A percentile compares a stretch with the other conserved stretches of the same genome.
phyloP scores from a whole-genome alignment of 1,140 invertebrate genomes.

The Lepeophtheirus salmonis region DNA sequence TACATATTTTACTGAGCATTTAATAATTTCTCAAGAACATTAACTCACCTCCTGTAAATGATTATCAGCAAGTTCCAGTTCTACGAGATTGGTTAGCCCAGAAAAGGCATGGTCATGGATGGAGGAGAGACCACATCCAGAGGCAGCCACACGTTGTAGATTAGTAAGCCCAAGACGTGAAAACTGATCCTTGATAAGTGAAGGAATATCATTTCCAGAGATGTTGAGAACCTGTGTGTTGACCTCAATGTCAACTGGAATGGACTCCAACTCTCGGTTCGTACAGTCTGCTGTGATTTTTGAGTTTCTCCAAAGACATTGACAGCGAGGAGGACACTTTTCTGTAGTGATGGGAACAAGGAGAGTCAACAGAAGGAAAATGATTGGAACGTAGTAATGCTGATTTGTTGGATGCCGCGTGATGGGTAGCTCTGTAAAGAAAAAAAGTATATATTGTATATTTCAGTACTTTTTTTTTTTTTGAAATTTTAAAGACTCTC shows the following conservation, averaged over 20 bases:
- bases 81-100: slow-evolving; percentile 64
- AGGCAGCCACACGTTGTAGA: slow-evolving; percentile 60
- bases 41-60: slow-evolving; percentile 44
- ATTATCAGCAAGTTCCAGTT: slow-evolving; percentile 66
- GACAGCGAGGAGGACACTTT: not conserved
- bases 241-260: not conserved
- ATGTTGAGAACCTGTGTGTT: slow-evolving; percentile 2
- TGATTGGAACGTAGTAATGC: too few relatives aligned
- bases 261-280: not conserved
- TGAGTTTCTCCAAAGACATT: slow-evolving; percentile 5
- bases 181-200: not conserved
- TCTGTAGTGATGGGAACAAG: too few relatives aligned
- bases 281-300: slow-evolving; percentile 1
- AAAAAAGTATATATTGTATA: too few relatives aligned
- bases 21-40: too few relatives aligned
- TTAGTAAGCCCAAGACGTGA: slow-evolving; percentile 46
- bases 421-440: too few relatives aligned
- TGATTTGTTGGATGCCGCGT: too few relatives aligned
- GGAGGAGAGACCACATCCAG: slow-evolving; percentile 55
- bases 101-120: slow-evolving; percentile 61
- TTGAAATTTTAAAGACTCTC: too few relatives aligned
- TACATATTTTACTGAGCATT: too few relatives aligned
- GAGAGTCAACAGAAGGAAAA: too few relatives aligned
- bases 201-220: not conserved
- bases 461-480: too few relatives aligned